These are phyloP conservation scores for Dipodomys stephensi DNA, from an alignment of 2,113 vertebrate species.

Conservation along the genomic window DNA sequence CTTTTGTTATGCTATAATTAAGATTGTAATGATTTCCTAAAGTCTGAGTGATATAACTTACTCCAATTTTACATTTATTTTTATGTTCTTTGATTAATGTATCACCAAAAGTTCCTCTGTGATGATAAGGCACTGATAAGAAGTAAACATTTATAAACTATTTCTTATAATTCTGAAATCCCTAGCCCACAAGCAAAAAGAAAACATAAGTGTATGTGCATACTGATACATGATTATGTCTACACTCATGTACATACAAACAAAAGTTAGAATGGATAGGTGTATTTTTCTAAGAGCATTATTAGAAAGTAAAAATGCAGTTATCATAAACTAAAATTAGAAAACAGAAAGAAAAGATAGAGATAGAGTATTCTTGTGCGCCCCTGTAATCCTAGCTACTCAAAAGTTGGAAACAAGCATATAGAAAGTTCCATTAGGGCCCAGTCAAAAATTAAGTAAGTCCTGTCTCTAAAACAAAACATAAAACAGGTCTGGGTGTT, in stretches of 20 bases:
- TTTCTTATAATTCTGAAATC: not conserved
- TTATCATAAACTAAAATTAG: not conserved
- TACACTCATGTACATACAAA: not conserved
- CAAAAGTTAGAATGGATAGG: not conserved
- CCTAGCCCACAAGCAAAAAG: not conserved
- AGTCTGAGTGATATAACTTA: not conserved
- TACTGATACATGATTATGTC: not conserved
- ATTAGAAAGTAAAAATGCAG: not conserved
- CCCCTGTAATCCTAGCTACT: too few species aligned
- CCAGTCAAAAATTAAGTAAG: too few species aligned
- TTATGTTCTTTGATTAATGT: constrained; percentile 32
- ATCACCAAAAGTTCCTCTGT: not conserved
- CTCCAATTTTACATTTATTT: constrained; percentile 1
- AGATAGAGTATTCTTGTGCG: too few species aligned
- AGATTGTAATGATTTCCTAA: constrained; percentile 42
- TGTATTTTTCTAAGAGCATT: not conserved
- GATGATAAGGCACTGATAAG: not conserved
- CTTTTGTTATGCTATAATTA: not conserved
- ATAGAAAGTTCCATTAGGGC: too few species aligned
- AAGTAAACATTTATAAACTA: constrained; percentile 13
- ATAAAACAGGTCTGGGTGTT: too few species aligned
- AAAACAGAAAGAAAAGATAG: not conserved
- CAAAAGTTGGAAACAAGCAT: too few species aligned
- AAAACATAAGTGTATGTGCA: not conserved
- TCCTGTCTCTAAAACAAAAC: too few species aligned